Conservation (phyloP, 1,140 invertebrate genomes). For the Phymorhynchus buccinoides region DNA sequence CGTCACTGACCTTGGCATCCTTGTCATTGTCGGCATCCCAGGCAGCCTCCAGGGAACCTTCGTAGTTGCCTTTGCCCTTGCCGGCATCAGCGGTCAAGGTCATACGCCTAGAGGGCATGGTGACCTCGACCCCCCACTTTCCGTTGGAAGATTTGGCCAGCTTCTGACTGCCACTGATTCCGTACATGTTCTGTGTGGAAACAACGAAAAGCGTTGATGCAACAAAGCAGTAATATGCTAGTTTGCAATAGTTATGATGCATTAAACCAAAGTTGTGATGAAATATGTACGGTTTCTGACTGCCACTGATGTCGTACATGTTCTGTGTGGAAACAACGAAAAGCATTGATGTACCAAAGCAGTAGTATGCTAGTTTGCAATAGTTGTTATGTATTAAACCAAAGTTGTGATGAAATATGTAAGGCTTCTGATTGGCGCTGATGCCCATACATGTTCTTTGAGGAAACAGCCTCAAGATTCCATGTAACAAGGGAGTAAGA, state of each 20-base stretch:
- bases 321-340: too few relatives aligned
- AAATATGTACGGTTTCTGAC: too few relatives aligned
- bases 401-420: too few relatives aligned
- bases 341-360: neutral
- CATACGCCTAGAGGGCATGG: slow-evolving; percentile 48
- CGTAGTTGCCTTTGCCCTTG: slow-evolving; percentile 41
- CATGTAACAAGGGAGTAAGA: neutral
- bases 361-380: too few relatives aligned
- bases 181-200: slow-evolving; percentile 37
- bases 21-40: slow-evolving; percentile 58
- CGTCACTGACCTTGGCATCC: slow-evolving; percentile 44
- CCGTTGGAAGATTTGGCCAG: slow-evolving; percentile 25
- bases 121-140: slow-evolving; percentile 40
- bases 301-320: too few relatives aligned
- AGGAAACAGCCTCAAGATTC: neutral
- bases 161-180: slow-evolving; percentile 32
- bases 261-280: too few relatives aligned
- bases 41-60: slow-evolving; percentile 50
- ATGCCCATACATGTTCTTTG: too few relatives aligned
- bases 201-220: too few relatives aligned
- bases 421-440: too few relatives aligned
- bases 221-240: too few relatives aligned
- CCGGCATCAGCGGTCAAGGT: slow-evolving; percentile 42
- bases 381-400: too few relatives aligned
- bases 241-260: too few relatives aligned